Conservation (phyloP, 2,888 invertebrate species). For the Epinotia brunnichana region DNA sequence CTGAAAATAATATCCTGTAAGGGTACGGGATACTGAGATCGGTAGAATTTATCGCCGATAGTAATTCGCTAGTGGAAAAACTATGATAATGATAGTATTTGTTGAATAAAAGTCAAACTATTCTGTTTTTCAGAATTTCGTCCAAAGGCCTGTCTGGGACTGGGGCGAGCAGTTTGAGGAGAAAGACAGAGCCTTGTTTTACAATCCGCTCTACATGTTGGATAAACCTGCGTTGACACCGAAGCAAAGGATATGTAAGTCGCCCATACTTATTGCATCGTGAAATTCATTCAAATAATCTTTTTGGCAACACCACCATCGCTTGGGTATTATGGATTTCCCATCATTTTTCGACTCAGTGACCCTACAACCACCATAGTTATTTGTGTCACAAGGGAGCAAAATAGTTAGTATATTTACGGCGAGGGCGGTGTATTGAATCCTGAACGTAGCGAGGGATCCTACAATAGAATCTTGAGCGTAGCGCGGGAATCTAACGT, state of each 20-base stretch:
- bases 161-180: constrained; percentile 94
- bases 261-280: neutral
- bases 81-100: neutral
- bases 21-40: neutral
- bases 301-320: neutral
- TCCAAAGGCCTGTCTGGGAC: constrained; percentile 93
- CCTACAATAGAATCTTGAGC: no score
- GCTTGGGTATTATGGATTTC: neutral
- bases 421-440: no score
- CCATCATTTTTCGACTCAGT: no score
- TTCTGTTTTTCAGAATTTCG: constrained; percentile 71
- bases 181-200: constrained; percentile 91
- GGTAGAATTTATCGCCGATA: neutral
- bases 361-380: no score
- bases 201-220: constrained; percentile 89
- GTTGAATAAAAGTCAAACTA: no score
- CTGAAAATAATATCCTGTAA: no score
- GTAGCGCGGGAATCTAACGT: no score
- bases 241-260: constrained; percentile 68
- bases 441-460: no score
- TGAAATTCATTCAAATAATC: no score
- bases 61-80: neutral
- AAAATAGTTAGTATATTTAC: no score
- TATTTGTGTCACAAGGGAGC: no score
- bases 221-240: constrained; percentile 51